A percentile compares a stretch with the other conserved stretches of the same genome.
Evolutionary conservation across 1,140 invertebrate species (phyloP).

Genomic region (Drosophila kikkawai): DNA sequence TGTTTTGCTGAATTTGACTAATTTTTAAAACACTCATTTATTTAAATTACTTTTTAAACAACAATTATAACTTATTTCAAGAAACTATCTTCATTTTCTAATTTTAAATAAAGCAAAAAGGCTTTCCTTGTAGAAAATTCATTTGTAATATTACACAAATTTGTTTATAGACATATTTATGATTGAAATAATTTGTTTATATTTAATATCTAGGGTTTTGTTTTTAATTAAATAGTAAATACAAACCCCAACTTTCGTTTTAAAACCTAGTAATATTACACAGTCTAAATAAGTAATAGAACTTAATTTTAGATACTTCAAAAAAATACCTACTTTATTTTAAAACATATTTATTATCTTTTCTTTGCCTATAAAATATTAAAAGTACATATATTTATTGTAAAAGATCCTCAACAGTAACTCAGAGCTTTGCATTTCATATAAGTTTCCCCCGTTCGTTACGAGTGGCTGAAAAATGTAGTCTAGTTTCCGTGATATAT

Average conservation of each 20-base stretch:
- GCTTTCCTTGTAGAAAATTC: background rate
- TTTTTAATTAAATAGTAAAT: background rate
- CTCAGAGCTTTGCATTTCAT: background rate
- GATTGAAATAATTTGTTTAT: background rate
- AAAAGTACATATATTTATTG: background rate
- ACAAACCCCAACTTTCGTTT: background rate
- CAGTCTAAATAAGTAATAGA: too few species aligned
- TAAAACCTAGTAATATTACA: too few species aligned
- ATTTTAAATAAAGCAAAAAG: too few species aligned
- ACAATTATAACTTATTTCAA: too few species aligned
- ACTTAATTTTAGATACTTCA: background rate
- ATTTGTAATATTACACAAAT: background rate
- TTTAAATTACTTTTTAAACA: too few species aligned
- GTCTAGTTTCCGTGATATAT: conserved; percentile 4
- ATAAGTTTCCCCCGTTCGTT: background rate
- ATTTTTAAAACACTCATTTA: too few species aligned
- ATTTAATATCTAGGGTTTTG: background rate
- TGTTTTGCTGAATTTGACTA: too few species aligned
- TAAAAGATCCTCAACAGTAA: background rate
- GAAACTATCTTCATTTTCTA: too few species aligned
- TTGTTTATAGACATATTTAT: background rate
- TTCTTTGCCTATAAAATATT: background rate
- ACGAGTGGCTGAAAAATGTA: background rate
- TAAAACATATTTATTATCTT: too few species aligned
- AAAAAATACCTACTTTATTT: background rate